Conservation (phyloP, 2,113 vertebrate species). For the Thunnus thynnus region DNA sequence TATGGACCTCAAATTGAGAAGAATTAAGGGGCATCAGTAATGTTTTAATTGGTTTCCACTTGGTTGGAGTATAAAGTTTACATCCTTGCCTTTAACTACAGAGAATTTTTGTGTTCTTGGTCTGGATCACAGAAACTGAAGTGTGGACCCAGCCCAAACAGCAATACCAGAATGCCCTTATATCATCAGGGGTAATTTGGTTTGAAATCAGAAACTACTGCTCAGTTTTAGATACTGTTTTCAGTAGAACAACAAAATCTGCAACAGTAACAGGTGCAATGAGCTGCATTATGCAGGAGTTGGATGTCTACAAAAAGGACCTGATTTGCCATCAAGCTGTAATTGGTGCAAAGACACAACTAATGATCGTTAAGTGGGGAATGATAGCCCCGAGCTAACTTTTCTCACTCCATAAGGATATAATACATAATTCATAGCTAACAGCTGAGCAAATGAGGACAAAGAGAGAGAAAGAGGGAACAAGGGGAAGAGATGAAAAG, state of each 20-base stretch:
- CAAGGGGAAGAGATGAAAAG: slow-evolving; percentile 34
- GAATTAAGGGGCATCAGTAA: neutral
- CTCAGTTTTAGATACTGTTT: slow-evolving; percentile 1
- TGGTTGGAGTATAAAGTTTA: too few species aligned
- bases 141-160: neutral
- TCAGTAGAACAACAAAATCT: slow-evolving; percentile 11
- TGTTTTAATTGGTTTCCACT: neutral
- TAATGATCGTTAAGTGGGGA: slow-evolving; percentile 80
- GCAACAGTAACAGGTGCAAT: slow-evolving; percentile 57
- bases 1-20: neutral
- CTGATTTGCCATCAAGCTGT: slow-evolving; percentile 72
- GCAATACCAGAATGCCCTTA: neutral
- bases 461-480: slow-evolving; percentile 60
- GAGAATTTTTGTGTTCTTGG: neutral
- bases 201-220: neutral
- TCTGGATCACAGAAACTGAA: neutral
- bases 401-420: slow-evolving; percentile 83
- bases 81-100: neutral
- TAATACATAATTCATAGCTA: slow-evolving; percentile 81
- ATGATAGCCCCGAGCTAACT: slow-evolving; percentile 77
- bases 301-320: slow-evolving; percentile 51
- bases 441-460: slow-evolving; percentile 79
- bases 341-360: slow-evolving; percentile 79
- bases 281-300: slow-evolving; percentile 71
- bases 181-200: neutral